A percentile compares a stretch with the other conserved stretches of the same genome.
Conservation (phyloP, 2,113 vertebrate genomes). For the Suricata suricatta region DNA sequence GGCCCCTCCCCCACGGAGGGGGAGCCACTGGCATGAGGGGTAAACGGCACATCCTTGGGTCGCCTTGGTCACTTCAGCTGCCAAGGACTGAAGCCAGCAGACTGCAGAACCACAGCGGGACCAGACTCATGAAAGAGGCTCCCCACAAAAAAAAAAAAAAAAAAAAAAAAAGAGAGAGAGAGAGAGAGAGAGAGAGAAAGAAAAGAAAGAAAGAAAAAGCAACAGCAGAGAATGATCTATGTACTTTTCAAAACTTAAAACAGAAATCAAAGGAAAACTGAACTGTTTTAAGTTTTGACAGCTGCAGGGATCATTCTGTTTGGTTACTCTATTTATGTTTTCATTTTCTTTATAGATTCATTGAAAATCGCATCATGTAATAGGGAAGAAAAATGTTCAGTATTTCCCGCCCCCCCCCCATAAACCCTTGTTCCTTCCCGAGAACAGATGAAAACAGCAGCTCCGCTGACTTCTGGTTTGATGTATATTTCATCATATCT, state of each 20-base stretch:
- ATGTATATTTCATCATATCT: constrained; percentile 80
- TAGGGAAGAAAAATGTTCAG: constrained; percentile 70
- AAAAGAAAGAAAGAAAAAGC: neutral
- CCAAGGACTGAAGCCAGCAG: neutral
- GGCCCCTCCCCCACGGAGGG: rapidly evolving
- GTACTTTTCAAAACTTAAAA: constrained; percentile 79
- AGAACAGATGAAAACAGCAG: constrained; percentile 61
- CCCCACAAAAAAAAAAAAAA: neutral
- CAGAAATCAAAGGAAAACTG: constrained; percentile 78
- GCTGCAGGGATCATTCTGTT: constrained; percentile 67
- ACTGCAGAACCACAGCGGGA: neutral
- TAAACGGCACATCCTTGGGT: rapidly evolving
- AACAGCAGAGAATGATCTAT: constrained; percentile 60
- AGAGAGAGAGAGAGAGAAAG: neutral
- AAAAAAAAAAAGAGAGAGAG: neutral
- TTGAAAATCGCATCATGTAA: constrained; percentile 79
- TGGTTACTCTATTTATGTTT: constrained; percentile 67
- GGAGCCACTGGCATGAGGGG: rapidly evolving
- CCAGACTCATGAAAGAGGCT: neutral
- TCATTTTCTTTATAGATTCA: constrained; percentile 71
- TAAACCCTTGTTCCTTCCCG: constrained; percentile 66
- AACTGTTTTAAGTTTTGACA: constrained; percentile 80
- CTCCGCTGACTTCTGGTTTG: constrained; percentile 50
- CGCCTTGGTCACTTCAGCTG: neutral
- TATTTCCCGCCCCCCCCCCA: neutral